Evolutionary conservation across 2,113 vertebrate genomes (phyloP), one percentile per base, ranked within the genome.

Genomic region (Chlamydotis undulata): DNA sequence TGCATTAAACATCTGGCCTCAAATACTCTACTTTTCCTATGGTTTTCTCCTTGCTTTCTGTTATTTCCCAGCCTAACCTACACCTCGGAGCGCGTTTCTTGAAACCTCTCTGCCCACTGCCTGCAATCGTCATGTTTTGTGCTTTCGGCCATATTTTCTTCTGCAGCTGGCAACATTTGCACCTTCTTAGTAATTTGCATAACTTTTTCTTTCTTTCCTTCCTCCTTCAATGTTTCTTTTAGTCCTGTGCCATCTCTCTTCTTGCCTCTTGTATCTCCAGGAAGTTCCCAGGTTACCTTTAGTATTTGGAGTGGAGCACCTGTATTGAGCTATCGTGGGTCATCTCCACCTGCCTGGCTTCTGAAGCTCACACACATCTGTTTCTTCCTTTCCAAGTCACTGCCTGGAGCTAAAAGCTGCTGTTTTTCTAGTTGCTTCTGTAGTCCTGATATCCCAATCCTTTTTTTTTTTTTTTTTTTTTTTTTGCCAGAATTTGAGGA

Each of bases 291-390:
- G 21, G 7, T 28, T 71, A 7, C 64, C 59, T 89, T 56, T 71
- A 41, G 13, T 28, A 61, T 13, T 56, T 33, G 59, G 41, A 92
- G 14, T 7, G 29, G 17, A 47, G 29, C 43, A 74, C 31, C 18
- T 9, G 6, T 75, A 28, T 23, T 28, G 28, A 81, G 25, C 29
- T 25, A 16, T 21, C 1, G 0, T 14, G 33, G 24, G 19, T n/a
- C 19, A 9, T 67, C 10, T 33, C 53, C 0, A 0, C 16, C 0
- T 7, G 64, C 14, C 25, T 70, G 41, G 12, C 29, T 89, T 10
- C 57, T 31, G 41, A 92, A 76, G 24, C 31, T 70, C 7, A 14
- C 16, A 3, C 5, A 1, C 9, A 8, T 41, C 26, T 50, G 6
- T 39, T 49, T 67, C 7, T 73, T 82, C 22, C 21, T 47, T 82